These are phyloP conservation scores for Hemicrepidius hirtus DNA, from an alignment of 2,888 invertebrate species.

Conservation along the genomic window DNA sequence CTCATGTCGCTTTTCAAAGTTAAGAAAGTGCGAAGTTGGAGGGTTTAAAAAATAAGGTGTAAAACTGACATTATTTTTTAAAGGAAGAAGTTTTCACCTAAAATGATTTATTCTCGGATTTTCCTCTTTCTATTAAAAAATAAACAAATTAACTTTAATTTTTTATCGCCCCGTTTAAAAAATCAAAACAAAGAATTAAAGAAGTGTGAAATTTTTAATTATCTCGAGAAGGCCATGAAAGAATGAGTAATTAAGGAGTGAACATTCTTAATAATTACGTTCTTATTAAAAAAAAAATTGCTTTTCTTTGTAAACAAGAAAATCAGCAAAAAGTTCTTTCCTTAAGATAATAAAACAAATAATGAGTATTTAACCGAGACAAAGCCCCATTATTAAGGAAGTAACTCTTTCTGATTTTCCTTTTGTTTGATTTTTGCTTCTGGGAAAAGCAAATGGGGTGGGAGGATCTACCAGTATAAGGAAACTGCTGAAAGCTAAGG, in stretches of 20 bases:
- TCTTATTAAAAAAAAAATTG: slow-evolving; percentile 8
- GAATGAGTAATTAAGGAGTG: not conserved
- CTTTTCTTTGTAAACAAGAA: not conserved
- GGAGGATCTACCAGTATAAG: too few species aligned
- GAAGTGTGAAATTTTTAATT: slow-evolving; percentile 1
- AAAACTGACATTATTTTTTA: too few species aligned
- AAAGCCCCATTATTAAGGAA: too few species aligned
- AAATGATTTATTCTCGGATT: too few species aligned
- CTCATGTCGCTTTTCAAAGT: not conserved
- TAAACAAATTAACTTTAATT: too few species aligned
- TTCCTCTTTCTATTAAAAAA: too few species aligned
- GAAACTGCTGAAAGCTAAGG: not conserved
- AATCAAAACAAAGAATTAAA: not conserved
- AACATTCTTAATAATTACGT: slow-evolving; percentile 8
- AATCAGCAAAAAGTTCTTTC: not conserved
- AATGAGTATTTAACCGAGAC: too few species aligned
- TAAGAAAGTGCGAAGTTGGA: not conserved
- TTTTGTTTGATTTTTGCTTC: not conserved
- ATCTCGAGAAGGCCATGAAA: not conserved
- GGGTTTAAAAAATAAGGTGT: not conserved
- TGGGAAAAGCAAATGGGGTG: too few species aligned
- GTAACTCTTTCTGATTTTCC: too few species aligned
- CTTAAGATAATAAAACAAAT: not conserved
- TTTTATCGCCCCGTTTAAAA: too few species aligned
- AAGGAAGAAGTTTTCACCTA: too few species aligned